Evolutionary conservation across 2,888 invertebrate genomes (phyloP).

Genomic region (Drosophila quinaria): DNA sequence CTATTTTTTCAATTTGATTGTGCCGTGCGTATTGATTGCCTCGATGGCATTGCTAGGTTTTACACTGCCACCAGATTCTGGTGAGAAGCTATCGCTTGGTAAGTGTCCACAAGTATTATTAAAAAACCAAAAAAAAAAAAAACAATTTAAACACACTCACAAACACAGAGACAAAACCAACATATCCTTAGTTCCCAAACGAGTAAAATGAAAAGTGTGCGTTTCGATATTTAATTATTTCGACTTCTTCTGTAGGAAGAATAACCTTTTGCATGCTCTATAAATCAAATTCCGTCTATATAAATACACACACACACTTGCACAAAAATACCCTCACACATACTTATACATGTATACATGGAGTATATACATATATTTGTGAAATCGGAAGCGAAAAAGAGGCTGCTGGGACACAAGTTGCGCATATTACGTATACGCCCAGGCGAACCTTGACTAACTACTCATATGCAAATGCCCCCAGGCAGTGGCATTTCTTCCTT

Average conservation of each 20-base stretch:
- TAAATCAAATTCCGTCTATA: conserved; percentile 35
- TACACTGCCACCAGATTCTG: conserved; percentile 99
- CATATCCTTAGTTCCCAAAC: not conserved
- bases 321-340: not conserved
- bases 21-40: conserved; percentile 99
- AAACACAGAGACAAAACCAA: conserved; percentile 11
- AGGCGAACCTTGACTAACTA: conserved; percentile 51
- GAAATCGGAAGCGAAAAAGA: conserved; percentile 45
- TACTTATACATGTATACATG: not conserved
- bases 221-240: conserved; percentile 45
- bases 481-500: conserved; percentile 45
- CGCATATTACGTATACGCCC: conserved; percentile 48
- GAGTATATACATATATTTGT: conserved; percentile 15
- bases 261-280: conserved; percentile 49
- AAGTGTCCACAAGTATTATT: conserved; percentile 77
- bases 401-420: conserved; percentile 29
- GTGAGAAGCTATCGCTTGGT: conserved; percentile 99
- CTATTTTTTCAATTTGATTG: conserved; percentile 99
- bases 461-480: conserved; percentile 47
- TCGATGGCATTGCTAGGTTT: conserved; percentile 99
- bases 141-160: conserved; percentile 7
- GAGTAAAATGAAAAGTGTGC: conserved; percentile 1
- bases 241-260: conserved; percentile 36
- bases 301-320: conserved; percentile 14
- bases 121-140: conserved; percentile 11